phyloP scores from a whole-genome alignment of 2,113 vertebrate genomes.

The Hippocampus guttulatus region DNA sequence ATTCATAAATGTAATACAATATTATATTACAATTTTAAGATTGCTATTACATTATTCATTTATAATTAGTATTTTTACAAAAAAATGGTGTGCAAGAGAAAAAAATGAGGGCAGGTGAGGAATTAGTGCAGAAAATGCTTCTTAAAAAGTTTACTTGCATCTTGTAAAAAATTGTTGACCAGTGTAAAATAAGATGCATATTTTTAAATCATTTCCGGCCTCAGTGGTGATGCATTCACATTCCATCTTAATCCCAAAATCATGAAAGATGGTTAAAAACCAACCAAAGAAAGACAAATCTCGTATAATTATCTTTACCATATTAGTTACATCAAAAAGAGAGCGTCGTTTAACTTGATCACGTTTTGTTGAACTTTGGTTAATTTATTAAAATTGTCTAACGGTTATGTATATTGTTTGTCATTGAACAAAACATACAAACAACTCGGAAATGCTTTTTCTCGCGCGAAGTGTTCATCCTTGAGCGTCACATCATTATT shows the following conservation, averaged over 20 bases:
- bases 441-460: background rate
- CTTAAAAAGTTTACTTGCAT: too few relatives aligned
- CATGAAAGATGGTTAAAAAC: background rate
- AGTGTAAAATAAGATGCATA: background rate
- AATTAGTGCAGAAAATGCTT: too few relatives aligned
- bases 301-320: background rate
- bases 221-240: background rate
- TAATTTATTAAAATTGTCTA: background rate
- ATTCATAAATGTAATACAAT: too few relatives aligned
- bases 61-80: too few relatives aligned
- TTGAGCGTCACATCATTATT: background rate
- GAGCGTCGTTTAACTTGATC: background rate
- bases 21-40: too few relatives aligned
- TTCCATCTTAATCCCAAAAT: background rate
- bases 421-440: background rate
- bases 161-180: too few relatives aligned
- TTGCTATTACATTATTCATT: too few relatives aligned
- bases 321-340: background rate
- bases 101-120: too few relatives aligned
- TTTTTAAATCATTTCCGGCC: background rate
- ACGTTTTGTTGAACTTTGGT: background rate
- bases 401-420: background rate
- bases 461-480: background rate
- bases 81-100: too few relatives aligned
- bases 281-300: background rate